Base-by-base conservation (phyloP, 2,797 vertebrate genomes). In the Tenualosa thibaudeaui region DNA sequence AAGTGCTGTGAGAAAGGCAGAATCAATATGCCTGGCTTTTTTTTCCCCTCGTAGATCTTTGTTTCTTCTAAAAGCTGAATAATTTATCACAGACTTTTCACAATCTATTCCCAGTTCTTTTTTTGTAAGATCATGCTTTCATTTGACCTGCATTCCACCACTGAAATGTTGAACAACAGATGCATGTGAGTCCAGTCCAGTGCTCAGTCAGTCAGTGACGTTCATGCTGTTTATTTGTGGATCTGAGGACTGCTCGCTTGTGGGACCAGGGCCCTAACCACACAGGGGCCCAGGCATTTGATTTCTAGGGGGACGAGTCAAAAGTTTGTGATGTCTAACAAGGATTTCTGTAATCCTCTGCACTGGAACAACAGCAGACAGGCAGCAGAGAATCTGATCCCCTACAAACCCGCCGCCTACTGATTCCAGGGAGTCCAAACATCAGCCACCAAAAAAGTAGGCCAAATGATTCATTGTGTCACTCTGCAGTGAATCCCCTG, bases 261-360 rank as follows among this genome's bases (percentile, higher is more conserved):
- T 19, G 5, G 6, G 19, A 58, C 22, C 22, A 58, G 56, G 17
- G 17, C 56, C 19, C 56, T 58, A 19, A 58, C 19, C 56, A 13
- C 12, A 3, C 51, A 3, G 51, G 3, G 51, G 10, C 19, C 4
- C 56, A 58, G 19, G 19, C 56, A 5, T 31, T 19, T 58, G 56
- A 19, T 58, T 58, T 58, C 56, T 19, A 22, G 56, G 56, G 56
- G 56, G 56, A 58, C 56, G 56, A 58, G 56, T 58, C 56, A 58
- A 58, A 58, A n/a, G 56, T 58, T 58, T 58, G 56, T 58, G 56
- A 58, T 58, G 56, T 58, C 56, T 58, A 58, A 58, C 56, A 58
- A 58, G 56, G 62, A 13, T 65, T 65, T 65, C 24, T 65, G 62
- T 65, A 65, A 65, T 65, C 62, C 62, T 65, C 62, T 2, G 62